A percentile compares a stretch with the other conserved stretches of the same genome.
These are phyloP conservation scores for Huso huso DNA, from an alignment of 2,797 vertebrate species.

Conservation along the genomic window DNA sequence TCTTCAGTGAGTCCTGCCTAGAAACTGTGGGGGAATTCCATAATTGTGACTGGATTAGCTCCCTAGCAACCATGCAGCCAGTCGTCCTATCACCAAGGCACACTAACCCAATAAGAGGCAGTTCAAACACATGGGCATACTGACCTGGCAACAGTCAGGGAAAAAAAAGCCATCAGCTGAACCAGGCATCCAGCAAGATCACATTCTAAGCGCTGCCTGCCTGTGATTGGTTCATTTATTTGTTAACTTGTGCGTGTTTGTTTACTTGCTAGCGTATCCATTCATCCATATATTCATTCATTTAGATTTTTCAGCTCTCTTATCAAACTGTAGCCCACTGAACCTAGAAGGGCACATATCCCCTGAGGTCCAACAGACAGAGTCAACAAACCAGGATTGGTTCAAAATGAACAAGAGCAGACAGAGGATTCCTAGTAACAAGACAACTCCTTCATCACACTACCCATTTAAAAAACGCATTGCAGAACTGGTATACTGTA, in stretches of 20 bases:
- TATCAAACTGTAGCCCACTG: constrained; percentile 28
- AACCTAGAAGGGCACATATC: constrained; percentile 14
- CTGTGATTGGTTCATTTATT: constrained; percentile 29
- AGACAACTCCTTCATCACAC: constrained; percentile 1
- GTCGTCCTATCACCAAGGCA: constrained; percentile 40
- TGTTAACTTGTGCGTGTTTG: constrained; percentile 47
- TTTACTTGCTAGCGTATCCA: constrained; percentile 33
- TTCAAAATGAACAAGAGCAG: constrained; percentile 15
- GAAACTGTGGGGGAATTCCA: constrained; percentile 48
- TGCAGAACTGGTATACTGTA: constrained; percentile 35
- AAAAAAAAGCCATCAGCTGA: constrained; percentile 33
- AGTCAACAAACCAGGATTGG: constrained; percentile 21
- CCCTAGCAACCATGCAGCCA: constrained; percentile 53
- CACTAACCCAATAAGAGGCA: constrained; percentile 52
- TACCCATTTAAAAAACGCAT: constrained; percentile 25
- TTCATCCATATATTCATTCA: constrained; percentile 54
- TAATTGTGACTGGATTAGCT: constrained; percentile 42
- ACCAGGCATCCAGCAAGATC: constrained; percentile 21
- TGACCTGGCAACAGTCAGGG: constrained; percentile 59
- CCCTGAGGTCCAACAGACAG: constrained; percentile 15
- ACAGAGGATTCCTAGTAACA: constrained; percentile 19
- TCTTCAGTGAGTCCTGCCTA: constrained; percentile 58
- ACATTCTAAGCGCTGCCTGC: constrained; percentile 31
- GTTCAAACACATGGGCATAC: constrained; percentile 48
- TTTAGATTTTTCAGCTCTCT: constrained; percentile 44